phyloP scores from a whole-genome alignment of 2,797 vertebrate genomes.

The Hozukius guyotensis region DNA sequence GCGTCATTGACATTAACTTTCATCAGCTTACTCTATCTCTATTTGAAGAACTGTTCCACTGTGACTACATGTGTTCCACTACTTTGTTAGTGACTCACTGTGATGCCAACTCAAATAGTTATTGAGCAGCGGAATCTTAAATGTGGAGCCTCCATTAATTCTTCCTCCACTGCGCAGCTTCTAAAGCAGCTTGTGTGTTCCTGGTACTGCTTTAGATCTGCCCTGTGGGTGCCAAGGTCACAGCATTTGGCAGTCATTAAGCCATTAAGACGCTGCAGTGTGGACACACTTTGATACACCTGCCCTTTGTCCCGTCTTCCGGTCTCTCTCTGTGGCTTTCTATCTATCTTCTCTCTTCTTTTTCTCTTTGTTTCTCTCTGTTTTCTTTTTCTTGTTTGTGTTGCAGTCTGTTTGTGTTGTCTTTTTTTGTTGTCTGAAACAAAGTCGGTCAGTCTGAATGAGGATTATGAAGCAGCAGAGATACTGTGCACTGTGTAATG shows the following conservation, averaged over 20 bases:
- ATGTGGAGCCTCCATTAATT: conserved; percentile 38
- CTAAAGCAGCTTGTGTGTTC: conserved; percentile 75
- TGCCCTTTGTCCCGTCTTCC: neutral
- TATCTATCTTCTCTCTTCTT: neutral
- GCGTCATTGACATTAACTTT: neutral
- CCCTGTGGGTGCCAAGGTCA: conserved; percentile 63
- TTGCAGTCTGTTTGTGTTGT: neutral
- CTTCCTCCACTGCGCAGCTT: conserved; percentile 32
- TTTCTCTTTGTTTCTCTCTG: neutral
- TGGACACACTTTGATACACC: conserved; percentile 45
- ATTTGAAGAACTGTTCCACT: neutral
- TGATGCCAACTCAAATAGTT: conserved; percentile 5
- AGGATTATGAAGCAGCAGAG: neutral
- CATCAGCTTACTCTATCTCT: neutral
- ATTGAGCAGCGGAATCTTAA: conserved; percentile 34
- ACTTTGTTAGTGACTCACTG: conserved; percentile 5
- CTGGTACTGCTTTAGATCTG: conserved; percentile 63
- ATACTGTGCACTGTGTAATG: neutral
- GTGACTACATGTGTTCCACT: neutral
- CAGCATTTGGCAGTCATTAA: conserved; percentile 68
- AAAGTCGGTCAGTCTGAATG: neutral
- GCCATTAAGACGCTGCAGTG: conserved; percentile 64
- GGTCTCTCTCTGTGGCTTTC: neutral
- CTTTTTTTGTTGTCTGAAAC: neutral
- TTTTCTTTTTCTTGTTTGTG: neutral